Base-by-base conservation (phyloP, 2,888 invertebrate species). In the Eledone cirrhosa region DNA sequence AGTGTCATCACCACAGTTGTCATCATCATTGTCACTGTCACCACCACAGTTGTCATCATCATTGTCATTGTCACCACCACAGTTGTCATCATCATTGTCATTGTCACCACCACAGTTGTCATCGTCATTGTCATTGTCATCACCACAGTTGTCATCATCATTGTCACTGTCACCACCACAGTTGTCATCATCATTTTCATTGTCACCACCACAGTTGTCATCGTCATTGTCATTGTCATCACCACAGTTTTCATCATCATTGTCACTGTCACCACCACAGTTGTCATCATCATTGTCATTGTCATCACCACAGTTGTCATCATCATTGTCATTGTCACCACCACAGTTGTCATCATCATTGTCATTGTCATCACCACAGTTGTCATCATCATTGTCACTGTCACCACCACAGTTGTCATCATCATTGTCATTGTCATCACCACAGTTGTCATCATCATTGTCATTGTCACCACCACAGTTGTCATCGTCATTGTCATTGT, bases 141-240 rank as follows among this genome's bases (percentile, higher is more conserved):
- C 53, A 53, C n/a, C 53, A 53, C n/a, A 19, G n/a, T 53, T n/a
- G n/a, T 53, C 53, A 53, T 53, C 53, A 53, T 53, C 53, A 53
- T 53, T n/a, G n/a, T 53, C 53, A 53, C n/a, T n/a, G n/a, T 53
- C 53, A 53, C n/a, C 53, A 53, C 53, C 4, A 53, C 53, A 19
- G n/a, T 53, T n/a, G n/a, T 53, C 53, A 5, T 53, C 5, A 5
- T 53, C 53, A 5, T 53, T n/a, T 22, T 53, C 4, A 53, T 4
- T n/a, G 5, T 53, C 53, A 53, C n/a, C 4, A 53, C n/a, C 53
- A 53, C n/a, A 19, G n/a, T 53, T n/a, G 1, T 53, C 53, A 53
- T 53, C 4, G 53, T 53, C 53, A 53, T 53, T 5, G n/a, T 53
- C 53, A 53, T 53, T n/a, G n/a, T 53, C 53, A 53, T 53, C 4